phyloP scores from a whole-genome alignment of 2,113 vertebrate species.

The Takifugu bimaculatus region DNA sequence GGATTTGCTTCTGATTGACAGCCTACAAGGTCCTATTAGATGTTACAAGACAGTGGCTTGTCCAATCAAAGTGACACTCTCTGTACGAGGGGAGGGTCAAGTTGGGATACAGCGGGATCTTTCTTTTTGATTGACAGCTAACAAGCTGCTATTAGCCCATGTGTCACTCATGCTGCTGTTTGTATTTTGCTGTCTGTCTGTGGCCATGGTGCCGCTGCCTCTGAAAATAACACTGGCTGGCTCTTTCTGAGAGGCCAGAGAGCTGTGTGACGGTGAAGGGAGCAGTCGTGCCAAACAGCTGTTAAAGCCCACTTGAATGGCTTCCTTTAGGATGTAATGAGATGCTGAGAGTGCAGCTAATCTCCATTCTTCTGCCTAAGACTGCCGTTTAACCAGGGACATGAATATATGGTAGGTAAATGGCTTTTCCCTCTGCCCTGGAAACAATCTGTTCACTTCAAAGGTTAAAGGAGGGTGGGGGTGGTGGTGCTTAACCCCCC shows the following conservation, averaged over 20 bases:
- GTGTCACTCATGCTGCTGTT: slow-evolving; percentile 52
- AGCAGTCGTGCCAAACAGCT: slow-evolving; percentile 30
- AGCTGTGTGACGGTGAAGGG: neutral
- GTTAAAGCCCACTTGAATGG: slow-evolving; percentile 63
- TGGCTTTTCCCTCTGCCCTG: slow-evolving; percentile 56
- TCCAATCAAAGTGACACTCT: slow-evolving; percentile 64
- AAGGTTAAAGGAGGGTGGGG: slow-evolving; percentile 29
- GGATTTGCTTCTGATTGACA: slow-evolving; percentile 50
- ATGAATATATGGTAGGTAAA: slow-evolving; percentile 61
- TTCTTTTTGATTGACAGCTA: slow-evolving; percentile 56
- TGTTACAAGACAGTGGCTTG: slow-evolving; percentile 50
- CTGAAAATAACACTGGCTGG: slow-evolving; percentile 11
- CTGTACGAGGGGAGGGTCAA: slow-evolving; percentile 40
- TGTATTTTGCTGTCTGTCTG: slow-evolving; percentile 13
- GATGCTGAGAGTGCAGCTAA: slow-evolving; percentile 66
- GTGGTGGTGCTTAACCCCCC: slow-evolving; percentile 73
- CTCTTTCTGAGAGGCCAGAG: too few relatives aligned
- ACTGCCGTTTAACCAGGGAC: slow-evolving; percentile 59
- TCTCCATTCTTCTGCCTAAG: slow-evolving; percentile 63
- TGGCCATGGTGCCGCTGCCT: neutral
- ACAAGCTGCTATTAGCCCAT: slow-evolving; percentile 62
- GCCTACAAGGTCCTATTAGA: slow-evolving; percentile 57
- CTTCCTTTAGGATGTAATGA: slow-evolving; percentile 69
- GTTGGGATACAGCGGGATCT: slow-evolving; percentile 28
- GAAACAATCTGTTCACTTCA: slow-evolving; percentile 69